phyloP scores from a whole-genome alignment of 2,113 vertebrate species.

The Suricata suricatta region DNA sequence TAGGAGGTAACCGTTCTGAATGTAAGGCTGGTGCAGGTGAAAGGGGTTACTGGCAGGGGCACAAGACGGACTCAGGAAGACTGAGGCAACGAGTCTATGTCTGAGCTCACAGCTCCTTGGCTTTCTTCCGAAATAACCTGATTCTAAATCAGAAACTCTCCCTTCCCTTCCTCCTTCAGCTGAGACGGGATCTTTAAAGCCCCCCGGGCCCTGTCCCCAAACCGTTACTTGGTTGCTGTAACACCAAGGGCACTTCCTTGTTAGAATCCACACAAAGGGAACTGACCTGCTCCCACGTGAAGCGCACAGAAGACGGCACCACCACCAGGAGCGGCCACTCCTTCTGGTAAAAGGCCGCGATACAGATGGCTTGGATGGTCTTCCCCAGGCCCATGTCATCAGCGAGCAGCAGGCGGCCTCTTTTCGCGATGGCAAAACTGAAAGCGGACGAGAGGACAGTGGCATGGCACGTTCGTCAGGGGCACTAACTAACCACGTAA shows the following conservation, averaged over 20 bases:
- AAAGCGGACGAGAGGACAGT: background rate
- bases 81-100: accelerated
- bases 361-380: constrained; percentile 97
- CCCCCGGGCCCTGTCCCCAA: background rate
- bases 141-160: background rate
- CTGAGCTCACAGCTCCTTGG: background rate
- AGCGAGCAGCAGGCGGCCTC: constrained; percentile 95
- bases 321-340: constrained; percentile 98
- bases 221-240: background rate
- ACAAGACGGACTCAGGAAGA: background rate
- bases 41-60: background rate
- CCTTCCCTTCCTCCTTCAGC: background rate
- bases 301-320: constrained; percentile 94
- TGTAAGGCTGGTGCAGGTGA: background rate
- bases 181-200: background rate
- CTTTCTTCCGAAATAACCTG: background rate
- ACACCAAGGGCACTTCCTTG: background rate
- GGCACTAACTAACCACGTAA: accelerated
- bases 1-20: background rate
- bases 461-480: accelerated
- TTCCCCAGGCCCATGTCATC: constrained; percentile 99
- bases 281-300: constrained; percentile 97
- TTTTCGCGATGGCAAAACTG: constrained; percentile 93
- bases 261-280: background rate
- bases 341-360: constrained; percentile 93